phyloP scores from a whole-genome alignment of 2,797 vertebrate genomes.

The Lepidocolaptes lacrymiger region DNA sequence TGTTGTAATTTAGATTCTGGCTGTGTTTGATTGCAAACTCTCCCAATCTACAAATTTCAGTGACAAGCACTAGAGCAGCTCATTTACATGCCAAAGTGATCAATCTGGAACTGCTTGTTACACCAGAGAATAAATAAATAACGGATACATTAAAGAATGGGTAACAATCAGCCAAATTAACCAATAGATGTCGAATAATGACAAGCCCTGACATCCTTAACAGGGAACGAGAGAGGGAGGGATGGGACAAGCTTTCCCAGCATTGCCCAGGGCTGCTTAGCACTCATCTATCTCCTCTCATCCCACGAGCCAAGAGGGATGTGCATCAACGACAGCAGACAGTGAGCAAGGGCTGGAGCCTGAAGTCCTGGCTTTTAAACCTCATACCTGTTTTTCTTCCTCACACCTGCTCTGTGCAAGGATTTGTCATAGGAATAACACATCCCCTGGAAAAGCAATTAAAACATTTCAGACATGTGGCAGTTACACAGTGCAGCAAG shows the following conservation, averaged over 20 bases:
- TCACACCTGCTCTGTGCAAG: neutral
- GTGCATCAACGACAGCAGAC: neutral
- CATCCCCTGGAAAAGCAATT: neutral
- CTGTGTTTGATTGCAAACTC: conserved; percentile 62
- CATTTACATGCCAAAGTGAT: conserved; percentile 53
- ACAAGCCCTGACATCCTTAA: neutral
- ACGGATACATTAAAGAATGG: neutral
- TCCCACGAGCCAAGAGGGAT: neutral
- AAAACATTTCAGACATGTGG: neutral
- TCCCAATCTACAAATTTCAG: conserved; percentile 22
- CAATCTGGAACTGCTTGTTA: neutral
- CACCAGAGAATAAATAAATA: conserved; percentile 44
- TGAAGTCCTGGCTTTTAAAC: neutral
- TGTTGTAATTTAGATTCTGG: conserved; percentile 41
- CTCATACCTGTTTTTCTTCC: neutral
- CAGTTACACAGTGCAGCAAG: neutral
- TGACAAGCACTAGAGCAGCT: conserved; percentile 27
- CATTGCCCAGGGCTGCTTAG: conserved; percentile 12
- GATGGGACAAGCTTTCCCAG: neutral
- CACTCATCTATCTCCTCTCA: neutral
- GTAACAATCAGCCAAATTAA: conserved; percentile 40
- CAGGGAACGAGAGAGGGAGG: neutral
- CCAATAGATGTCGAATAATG: neutral
- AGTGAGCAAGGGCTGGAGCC: neutral
- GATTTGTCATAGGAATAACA: neutral